Percentiles rank a stretch among this genome's conserved stretches.
These are phyloP conservation scores for Clitarchus hookeri DNA, from an alignment of 2,888 invertebrate species.

Conservation along the genomic window DNA sequence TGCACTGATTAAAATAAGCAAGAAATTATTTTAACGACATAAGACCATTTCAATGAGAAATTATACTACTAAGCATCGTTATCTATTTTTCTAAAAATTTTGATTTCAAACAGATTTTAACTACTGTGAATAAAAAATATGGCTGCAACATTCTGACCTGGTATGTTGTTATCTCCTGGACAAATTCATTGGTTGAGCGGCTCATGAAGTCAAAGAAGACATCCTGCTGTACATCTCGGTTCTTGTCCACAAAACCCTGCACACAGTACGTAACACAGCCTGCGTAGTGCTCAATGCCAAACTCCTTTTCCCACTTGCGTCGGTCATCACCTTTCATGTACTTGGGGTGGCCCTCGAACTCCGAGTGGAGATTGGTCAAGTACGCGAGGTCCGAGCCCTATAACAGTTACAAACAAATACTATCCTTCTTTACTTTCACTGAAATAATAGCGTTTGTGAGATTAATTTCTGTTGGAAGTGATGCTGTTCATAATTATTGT, in stretches of 20 bases:
- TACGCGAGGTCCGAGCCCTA: conserved; percentile 86
- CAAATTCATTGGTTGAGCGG: conserved; percentile 79
- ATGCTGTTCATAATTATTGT: background rate
- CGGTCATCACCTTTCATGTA: conserved; percentile 85
- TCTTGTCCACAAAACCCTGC: conserved; percentile 89
- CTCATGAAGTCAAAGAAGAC: conserved; percentile 90
- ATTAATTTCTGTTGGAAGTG: too few species aligned
- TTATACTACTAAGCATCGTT: too few species aligned
- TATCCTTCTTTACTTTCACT: background rate
- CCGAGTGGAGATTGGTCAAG: conserved; percentile 83
- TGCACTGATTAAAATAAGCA: too few species aligned
- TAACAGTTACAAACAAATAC: conserved; percentile 30
- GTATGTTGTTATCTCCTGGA: conserved; percentile 73
- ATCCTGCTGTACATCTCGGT: conserved; percentile 90
- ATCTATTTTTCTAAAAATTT: too few species aligned
- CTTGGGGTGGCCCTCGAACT: conserved; percentile 81
- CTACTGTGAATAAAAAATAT: background rate
- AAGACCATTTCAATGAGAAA: too few species aligned
- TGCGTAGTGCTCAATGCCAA: conserved; percentile 88
- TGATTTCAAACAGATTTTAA: background rate
- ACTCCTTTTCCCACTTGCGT: conserved; percentile 87
- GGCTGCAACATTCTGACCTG: conserved; percentile 60
- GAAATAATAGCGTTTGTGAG: too few species aligned
- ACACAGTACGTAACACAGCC: conserved; percentile 83
- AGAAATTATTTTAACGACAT: too few species aligned